phyloP scores from a whole-genome alignment of 1,140 invertebrate genomes.

The Gryon sp. region DNA sequence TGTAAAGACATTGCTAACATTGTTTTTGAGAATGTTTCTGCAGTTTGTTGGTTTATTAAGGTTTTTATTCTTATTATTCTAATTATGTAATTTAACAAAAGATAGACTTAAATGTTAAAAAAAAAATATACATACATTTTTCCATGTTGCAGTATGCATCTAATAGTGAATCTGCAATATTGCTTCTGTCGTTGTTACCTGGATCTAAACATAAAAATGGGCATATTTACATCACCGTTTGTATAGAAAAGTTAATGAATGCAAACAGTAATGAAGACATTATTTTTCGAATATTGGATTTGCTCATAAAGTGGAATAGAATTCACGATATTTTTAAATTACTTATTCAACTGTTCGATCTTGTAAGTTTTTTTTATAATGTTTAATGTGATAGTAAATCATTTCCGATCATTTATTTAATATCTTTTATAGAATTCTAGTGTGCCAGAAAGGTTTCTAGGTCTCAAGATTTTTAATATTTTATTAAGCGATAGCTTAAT shows the following conservation, averaged over 20 bases:
- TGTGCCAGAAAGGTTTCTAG: slow-evolving; percentile 6
- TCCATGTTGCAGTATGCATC: slow-evolving; percentile 48
- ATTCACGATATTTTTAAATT: slow-evolving; percentile 34
- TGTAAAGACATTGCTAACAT: slow-evolving; percentile 11
- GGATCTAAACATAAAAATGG: not conserved
- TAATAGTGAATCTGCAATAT: slow-evolving; percentile 46
- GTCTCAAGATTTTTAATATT: slow-evolving; percentile 17
- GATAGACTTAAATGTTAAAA: no score
- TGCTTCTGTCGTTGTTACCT: slow-evolving; percentile 63
- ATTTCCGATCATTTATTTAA: not conserved
- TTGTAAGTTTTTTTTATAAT: slow-evolving; percentile 13
- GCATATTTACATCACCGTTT: slow-evolving; percentile 6
- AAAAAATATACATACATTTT: no score
- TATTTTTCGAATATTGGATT: slow-evolving; percentile 43
- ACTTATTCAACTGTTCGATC: slow-evolving; percentile 19
- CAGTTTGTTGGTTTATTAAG: slow-evolving; percentile 27
- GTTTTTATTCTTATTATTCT: slow-evolving; percentile 3
- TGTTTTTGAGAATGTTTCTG: slow-evolving; percentile 15
- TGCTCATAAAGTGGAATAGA: slow-evolving; percentile 60
- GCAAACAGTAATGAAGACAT: slow-evolving; percentile 21
- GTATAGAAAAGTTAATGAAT: slow-evolving; percentile 29
- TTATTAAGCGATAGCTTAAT: slow-evolving; percentile 35
- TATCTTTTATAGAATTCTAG: slow-evolving; percentile 10
- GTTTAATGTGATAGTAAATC: not conserved
- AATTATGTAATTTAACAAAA: no score